A percentile compares a stretch with the other conserved stretches of the same genome.
Conservation (phyloP, 2,113 vertebrate species). For the Uria aalge region DNA sequence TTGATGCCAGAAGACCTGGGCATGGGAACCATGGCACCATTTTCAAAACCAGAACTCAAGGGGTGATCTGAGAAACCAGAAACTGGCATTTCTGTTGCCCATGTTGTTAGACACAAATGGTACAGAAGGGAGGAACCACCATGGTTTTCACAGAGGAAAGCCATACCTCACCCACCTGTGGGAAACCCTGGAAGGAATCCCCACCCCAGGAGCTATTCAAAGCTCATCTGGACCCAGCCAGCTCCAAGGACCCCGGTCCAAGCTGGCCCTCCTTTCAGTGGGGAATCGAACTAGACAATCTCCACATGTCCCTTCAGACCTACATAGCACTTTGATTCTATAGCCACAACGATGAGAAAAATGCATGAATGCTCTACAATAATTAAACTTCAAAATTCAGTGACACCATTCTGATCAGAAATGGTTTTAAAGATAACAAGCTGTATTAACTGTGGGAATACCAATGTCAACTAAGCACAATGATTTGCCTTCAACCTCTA, state of each 20-base stretch:
- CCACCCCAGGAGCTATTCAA: not conserved
- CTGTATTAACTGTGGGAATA: not conserved
- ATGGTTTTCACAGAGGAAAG: not conserved
- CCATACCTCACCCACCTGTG: not conserved
- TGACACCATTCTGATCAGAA: not conserved
- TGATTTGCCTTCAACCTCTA: not conserved
- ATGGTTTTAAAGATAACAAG: not conserved
- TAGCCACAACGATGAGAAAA: not conserved
- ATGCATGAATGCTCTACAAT: not conserved
- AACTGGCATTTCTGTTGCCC: not conserved
- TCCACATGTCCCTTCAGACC: not conserved
- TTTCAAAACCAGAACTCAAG: not conserved
- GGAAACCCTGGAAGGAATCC: not conserved
- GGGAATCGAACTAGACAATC: not conserved
- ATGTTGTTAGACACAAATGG: not conserved
- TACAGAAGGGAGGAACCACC: not conserved
- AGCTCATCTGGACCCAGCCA: not conserved
- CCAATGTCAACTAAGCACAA: not conserved
- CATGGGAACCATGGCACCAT: not conserved
- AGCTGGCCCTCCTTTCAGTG: not conserved
- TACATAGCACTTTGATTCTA: not conserved
- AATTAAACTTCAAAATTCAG: not conserved
- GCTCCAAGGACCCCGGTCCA: not conserved
- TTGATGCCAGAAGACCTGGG: not conserved
- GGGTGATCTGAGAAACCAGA: not conserved